Percentiles rank a stretch among this genome's conserved stretches.
Conservation (phyloP, 1,140 invertebrate genomes). For the Araneus ventricosus region DNA sequence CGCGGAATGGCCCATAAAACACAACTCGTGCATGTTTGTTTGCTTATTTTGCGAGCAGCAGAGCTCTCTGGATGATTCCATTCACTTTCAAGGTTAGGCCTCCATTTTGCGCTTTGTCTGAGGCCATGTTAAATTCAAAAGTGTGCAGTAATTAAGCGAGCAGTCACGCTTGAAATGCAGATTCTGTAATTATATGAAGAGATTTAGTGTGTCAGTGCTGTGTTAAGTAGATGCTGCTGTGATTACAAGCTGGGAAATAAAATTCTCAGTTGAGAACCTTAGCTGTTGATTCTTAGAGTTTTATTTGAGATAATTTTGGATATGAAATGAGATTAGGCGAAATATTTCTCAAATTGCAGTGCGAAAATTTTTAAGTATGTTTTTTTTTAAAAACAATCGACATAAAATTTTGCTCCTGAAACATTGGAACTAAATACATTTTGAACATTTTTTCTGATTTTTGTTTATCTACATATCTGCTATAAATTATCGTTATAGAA, state of each 20-base stretch:
- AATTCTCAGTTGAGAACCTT: neutral
- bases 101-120: constrained; percentile 6
- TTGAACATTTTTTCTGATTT: too few species aligned
- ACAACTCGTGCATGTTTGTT: constrained; percentile 35
- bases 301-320: neutral
- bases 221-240: neutral
- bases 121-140: constrained; percentile 15
- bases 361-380: too few species aligned
- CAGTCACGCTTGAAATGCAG: constrained; percentile 19
- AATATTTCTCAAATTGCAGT: too few species aligned
- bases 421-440: too few species aligned
- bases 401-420: too few species aligned
- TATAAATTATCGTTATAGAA: too few species aligned
- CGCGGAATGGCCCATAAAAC: constrained; percentile 42
- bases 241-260: neutral
- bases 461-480: too few species aligned
- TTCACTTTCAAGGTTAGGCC: constrained; percentile 1
- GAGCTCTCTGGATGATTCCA: neutral
- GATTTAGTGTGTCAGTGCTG: neutral
- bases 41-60: neutral
- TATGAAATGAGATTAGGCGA: too few species aligned
- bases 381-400: too few species aligned
- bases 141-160: constrained; percentile 3
- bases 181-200: constrained; percentile 4
- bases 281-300: neutral